Evolutionary conservation across 1,140 invertebrate genomes (phyloP).

Genomic region (Nasonia longicornis): DNA sequence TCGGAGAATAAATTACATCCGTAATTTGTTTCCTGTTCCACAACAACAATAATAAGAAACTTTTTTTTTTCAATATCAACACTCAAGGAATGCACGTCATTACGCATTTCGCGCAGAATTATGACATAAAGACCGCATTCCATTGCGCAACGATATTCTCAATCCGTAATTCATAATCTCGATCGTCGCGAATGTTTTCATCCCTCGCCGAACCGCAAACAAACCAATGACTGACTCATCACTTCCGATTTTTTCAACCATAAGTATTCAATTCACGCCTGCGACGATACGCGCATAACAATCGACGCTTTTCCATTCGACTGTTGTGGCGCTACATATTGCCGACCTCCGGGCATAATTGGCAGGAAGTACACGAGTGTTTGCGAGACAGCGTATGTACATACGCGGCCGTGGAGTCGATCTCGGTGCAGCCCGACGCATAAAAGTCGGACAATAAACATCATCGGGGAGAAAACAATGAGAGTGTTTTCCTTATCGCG

Average conservation of each 20-base stretch:
- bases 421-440: neutral
- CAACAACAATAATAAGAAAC: neutral
- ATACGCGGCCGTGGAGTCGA: neutral
- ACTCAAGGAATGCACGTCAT: neutral
- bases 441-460: neutral
- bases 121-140: neutral
- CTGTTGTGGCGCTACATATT: neutral
- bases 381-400: neutral
- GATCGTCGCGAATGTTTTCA: neutral
- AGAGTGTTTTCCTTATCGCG: constrained; percentile 19
- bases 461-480: constrained; percentile 15
- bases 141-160: neutral
- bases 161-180: neutral
- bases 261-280: neutral
- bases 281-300: neutral
- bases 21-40: no score
- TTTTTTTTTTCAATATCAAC: neutral
- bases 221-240: neutral
- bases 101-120: no score
- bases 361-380: neutral
- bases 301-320: constrained; percentile 7
- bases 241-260: neutral
- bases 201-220: neutral
- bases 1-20: no score
- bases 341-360: constrained; percentile 13